These are phyloP conservation scores for Stenodema calcarata DNA, from an alignment of 2,888 invertebrate species.

Conservation along the genomic window DNA sequence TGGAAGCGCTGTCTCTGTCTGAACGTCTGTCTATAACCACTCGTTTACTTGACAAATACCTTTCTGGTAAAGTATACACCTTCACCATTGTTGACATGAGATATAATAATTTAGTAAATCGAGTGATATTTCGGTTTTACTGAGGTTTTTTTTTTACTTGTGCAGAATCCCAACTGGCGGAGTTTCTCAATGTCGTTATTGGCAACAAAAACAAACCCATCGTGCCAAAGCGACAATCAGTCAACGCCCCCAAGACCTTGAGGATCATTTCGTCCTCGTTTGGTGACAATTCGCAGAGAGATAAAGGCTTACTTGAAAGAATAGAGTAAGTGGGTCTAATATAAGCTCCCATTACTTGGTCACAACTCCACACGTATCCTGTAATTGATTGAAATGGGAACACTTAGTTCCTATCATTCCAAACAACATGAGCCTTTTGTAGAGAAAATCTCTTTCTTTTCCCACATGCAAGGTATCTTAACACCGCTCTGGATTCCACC, in stretches of 20 bases:
- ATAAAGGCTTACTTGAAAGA: constrained; percentile 58
- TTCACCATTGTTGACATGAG: too few species aligned
- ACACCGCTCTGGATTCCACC: too few species aligned
- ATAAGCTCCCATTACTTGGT: background rate
- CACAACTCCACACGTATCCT: too few species aligned
- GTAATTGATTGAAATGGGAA: too few species aligned
- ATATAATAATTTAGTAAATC: too few species aligned
- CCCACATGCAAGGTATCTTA: too few species aligned
- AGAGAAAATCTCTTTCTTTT: too few species aligned
- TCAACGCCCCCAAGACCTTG: background rate
- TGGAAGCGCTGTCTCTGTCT: constrained; percentile 63
- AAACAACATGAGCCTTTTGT: too few species aligned
- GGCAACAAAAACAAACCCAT: background rate
- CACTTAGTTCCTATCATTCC: too few species aligned
- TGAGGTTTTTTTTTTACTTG: too few species aligned
- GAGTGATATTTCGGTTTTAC: background rate
- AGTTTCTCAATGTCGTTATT: too few species aligned
- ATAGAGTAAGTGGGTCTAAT: constrained; percentile 60
- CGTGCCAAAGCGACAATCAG: background rate
- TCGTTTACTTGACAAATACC: constrained; percentile 62
- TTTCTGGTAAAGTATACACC: constrained; percentile 52
- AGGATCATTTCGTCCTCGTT: background rate
- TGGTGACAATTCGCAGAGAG: background rate
- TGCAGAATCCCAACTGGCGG: background rate
- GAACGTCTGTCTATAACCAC: constrained; percentile 63